These are phyloP conservation scores for Callipepla californica DNA, from an alignment of 2,113 vertebrate genomes.

Conservation along the genomic window DNA sequence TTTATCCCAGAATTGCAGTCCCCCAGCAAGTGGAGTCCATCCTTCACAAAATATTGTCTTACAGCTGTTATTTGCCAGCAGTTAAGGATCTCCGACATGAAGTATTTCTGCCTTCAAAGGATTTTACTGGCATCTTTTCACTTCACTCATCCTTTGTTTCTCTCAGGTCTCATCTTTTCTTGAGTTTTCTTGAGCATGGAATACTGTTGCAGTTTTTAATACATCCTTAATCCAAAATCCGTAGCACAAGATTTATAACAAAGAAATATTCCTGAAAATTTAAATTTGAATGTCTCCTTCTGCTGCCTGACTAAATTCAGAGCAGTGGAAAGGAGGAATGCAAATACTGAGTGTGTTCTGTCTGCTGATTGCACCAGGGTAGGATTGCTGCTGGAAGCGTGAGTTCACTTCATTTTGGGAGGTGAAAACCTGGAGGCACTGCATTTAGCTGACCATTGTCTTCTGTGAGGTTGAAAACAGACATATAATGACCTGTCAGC, in stretches of 20 bases:
- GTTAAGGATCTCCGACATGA: background rate
- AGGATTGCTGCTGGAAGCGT: background rate
- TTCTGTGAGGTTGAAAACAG: background rate
- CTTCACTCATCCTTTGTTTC: background rate
- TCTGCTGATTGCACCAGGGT: background rate
- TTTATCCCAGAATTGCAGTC: background rate
- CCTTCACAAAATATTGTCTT: background rate
- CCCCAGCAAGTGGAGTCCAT: background rate
- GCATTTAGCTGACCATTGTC: background rate
- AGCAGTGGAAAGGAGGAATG: background rate
- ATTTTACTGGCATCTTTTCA: background rate
- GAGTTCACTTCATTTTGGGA: background rate
- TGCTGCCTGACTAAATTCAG: background rate
- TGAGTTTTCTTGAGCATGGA: background rate
- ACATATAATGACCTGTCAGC: background rate
- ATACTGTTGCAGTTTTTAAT: background rate
- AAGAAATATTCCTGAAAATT: background rate
- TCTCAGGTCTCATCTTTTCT: background rate
- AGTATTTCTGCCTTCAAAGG: rapidly evolving
- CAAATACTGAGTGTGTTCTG: background rate
- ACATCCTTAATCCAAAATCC: background rate
- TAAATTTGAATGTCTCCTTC: background rate
- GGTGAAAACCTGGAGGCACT: background rate
- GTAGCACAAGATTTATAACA: background rate
- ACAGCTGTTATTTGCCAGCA: background rate